These are phyloP conservation scores for Candidula unifasciata DNA, from an alignment of 2,888 invertebrate species.

Conservation along the genomic window DNA sequence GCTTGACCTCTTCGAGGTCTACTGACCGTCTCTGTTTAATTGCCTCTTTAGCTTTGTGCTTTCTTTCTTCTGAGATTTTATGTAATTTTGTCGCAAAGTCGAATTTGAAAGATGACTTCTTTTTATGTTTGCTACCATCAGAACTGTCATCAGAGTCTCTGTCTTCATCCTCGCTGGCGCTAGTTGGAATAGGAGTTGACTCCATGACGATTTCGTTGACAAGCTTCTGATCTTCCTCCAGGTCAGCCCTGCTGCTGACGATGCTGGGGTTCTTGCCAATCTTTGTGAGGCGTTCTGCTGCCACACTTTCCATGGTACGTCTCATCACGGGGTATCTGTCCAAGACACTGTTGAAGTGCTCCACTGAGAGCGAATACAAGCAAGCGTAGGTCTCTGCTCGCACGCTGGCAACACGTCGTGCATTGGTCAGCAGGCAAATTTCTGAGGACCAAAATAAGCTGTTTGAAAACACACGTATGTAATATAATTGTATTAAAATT, in stretches of 20 bases:
- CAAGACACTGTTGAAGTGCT: conserved; percentile 96
- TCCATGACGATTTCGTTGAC: conserved; percentile 76
- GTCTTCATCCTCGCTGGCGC: conserved; percentile 73
- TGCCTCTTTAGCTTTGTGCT: conserved; percentile 66
- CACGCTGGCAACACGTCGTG: conserved; percentile 96
- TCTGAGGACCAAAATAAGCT: conserved; percentile 82
- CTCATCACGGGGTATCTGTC: conserved; percentile 99
- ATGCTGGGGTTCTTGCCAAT: conserved; percentile 94
- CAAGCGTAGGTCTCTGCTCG: conserved; percentile 99
- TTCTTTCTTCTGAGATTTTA: conserved; percentile 71
- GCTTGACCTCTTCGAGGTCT: conserved; percentile 61
- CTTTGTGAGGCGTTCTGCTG: conserved; percentile 97
- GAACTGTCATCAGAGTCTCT: conserved; percentile 73
- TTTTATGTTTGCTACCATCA: conserved; percentile 69
- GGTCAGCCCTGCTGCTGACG: conserved; percentile 76
- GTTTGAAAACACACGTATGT: too few relatives aligned
- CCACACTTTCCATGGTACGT: conserved; percentile 98
- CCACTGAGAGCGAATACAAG: conserved; percentile 96
- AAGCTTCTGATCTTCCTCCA: conserved; percentile 77
- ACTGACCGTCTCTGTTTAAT: conserved; percentile 60
- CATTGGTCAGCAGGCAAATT: conserved; percentile 97
- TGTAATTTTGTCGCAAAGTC: conserved; percentile 72
- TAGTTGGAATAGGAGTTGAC: conserved; percentile 74
- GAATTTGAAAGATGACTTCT: conserved; percentile 68
- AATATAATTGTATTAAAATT: too few relatives aligned